phyloP scores from a whole-genome alignment of 2,113 vertebrate genomes.

The Trogon surrucura region DNA sequence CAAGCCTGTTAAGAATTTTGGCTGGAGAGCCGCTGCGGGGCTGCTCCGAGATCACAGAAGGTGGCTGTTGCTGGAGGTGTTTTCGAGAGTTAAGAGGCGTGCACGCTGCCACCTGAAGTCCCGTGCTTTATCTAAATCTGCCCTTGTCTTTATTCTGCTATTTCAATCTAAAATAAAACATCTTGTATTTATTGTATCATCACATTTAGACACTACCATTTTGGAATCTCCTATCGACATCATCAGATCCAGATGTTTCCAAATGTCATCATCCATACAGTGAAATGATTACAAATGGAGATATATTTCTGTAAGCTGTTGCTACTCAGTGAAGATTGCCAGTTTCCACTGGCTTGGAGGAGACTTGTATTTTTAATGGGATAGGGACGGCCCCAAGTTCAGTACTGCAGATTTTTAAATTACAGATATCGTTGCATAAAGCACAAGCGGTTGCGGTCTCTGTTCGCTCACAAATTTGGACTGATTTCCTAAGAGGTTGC shows the following conservation, averaged over 20 bases:
- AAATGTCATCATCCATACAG: slow-evolving; percentile 73
- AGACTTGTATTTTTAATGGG: slow-evolving; percentile 50
- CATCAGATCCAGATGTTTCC: slow-evolving; percentile 79
- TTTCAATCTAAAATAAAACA: slow-evolving; percentile 68
- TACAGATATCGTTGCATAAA: not conserved
- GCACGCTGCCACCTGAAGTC: slow-evolving; percentile 40
- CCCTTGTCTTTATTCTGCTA: slow-evolving; percentile 44
- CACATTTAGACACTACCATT: slow-evolving; percentile 75
- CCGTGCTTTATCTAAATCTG: slow-evolving; percentile 29
- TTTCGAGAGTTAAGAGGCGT: not conserved
- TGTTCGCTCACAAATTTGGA: slow-evolving; percentile 2
- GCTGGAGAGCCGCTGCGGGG: slow-evolving; percentile 52
- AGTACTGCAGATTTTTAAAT: slow-evolving; percentile 48
- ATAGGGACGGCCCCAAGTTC: slow-evolving; percentile 45
- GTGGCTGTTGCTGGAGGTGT: slow-evolving; percentile 39
- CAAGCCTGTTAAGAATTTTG: slow-evolving; percentile 65
- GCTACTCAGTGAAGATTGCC: slow-evolving; percentile 50
- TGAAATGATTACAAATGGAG: slow-evolving; percentile 75
- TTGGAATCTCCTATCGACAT: slow-evolving; percentile 73
- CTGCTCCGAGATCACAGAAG: slow-evolving; percentile 33
- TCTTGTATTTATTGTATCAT: slow-evolving; percentile 70
- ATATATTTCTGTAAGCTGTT: slow-evolving; percentile 64
- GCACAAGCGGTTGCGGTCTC: not conserved
- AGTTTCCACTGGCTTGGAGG: slow-evolving; percentile 66
- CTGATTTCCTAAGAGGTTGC: slow-evolving; percentile 18